Base-by-base conservation (phyloP, 2,888 invertebrate genomes). In the Osmoderma eremita region DNA sequence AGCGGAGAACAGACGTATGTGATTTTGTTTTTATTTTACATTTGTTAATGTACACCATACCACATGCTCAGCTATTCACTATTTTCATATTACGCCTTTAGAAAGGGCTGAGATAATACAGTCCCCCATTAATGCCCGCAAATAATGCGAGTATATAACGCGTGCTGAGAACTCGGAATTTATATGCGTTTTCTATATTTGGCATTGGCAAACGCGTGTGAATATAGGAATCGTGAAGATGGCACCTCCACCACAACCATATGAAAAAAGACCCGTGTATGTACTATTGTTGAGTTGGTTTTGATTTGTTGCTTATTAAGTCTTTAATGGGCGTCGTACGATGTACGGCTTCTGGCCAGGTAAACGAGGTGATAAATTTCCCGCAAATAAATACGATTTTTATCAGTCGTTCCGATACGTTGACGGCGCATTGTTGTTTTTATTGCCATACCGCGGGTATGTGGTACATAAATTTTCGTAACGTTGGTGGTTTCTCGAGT, bases 101-200 rank as follows among this genome's bases (percentile, higher is more conserved):
- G 77, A 77, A 77, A 77, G 77, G 72, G 74, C 70, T 69, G 67
- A 71, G 72, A 74, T 76, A 77, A 77, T 77, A 77, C 76, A 76
- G 76, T 70, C 72, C 70, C 71, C 74, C 76, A 75, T 76, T 74
- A 74, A 74, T 70, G 69, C 70, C 73, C 70, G 72, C 71, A 71
- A 30, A 69, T 70, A 71, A 69, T 54, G 70, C 68, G 69, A 71
- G 69, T 68, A 68, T 67, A 71, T 71, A 48, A 45, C 30, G 45
- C 58, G 45, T 45, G 58, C 58, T 61, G 58, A 61, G 58, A 48
- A 45, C 42, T 36, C 30, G 45, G 45, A 48, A 71, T 71, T 74
- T 73, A 72, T 72, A 71, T 72, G 70, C 50, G 69, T 67, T 73
- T 67, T 67, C 77, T 75, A 74, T 77, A 77, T 77, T 75, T 77